Base-by-base conservation (phyloP, 2,797 vertebrate species). In the Oreonectes daqikongensis region DNA sequence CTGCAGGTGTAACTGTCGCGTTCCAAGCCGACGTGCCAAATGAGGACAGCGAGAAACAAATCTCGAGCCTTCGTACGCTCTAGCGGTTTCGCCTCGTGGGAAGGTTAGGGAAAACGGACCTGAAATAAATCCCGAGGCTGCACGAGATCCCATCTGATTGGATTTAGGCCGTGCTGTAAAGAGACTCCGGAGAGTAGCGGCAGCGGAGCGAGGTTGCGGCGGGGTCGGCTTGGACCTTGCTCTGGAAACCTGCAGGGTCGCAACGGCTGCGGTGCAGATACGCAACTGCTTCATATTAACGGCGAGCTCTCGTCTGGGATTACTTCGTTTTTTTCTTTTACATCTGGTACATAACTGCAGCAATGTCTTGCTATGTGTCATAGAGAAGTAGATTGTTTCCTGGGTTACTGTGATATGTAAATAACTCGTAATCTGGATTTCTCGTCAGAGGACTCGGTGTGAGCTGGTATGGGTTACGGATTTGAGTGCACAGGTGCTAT, bases 201-300 rank as follows among this genome's bases (percentile, higher is more conserved):
- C 42, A 57, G 50, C 12, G 11, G 35, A 53, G 61, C 3, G 10
- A 48, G 60, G 50, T 61, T 48, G 26, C 30, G 44, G 20, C 18
- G 17, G 32, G 60, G 59, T 46, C 40, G 12, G 55, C 2, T 44
- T 50, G 66, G 76, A 66, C 38, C 76, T 26, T 69, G 67, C 75
- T 69, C 65, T 69, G 28, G n/a, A 69, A 72, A 73, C 72, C 80
- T 76, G 77, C 57, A 11, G 46, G 77, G 72, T 79, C 48, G 69
- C 80, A 84, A 82, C 76, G 87, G 89, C 90, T 91, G 90, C 89
- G 91, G 81, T 93, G 91, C 91, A 92, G 90, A 92, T 90, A 85
- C 82, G 77, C 35, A 84, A 86, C 89, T 86, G 86, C 89, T 93
- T 92, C 89, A 89, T 89, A 92, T 92, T 91, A 91, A 90, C 82